A percentile compares a stretch with the other conserved stretches of the same genome.
These are phyloP conservation scores for Hyperoodon ampullatus DNA, from an alignment of 2,113 vertebrate genomes.

Conservation along the genomic window DNA sequence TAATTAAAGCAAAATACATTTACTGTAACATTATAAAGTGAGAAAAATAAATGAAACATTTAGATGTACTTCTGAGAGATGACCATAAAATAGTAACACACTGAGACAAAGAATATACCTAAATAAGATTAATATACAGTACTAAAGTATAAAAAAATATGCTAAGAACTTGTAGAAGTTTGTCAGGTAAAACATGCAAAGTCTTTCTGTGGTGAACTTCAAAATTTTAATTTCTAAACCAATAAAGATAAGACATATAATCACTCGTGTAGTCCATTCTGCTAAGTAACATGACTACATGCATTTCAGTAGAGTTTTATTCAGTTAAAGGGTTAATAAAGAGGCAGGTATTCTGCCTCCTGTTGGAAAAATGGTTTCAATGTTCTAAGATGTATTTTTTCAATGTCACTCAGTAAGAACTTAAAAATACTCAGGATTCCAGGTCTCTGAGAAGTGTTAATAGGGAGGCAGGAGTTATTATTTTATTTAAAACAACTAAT, in stretches of 20 bases:
- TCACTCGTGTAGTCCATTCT: not conserved
- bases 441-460: not conserved
- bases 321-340: not conserved
- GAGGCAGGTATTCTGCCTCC: not conserved
- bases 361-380: not conserved
- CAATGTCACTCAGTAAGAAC: not conserved
- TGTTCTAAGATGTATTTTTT: not conserved
- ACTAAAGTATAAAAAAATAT: not conserved
- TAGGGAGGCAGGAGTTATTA: not conserved
- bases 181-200: not conserved
- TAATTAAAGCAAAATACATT: not conserved
- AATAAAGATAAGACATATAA: not conserved
- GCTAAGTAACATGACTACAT: not conserved
- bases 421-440: not conserved
- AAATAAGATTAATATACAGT: not conserved
- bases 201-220: not conserved
- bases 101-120: not conserved
- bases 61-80: not conserved
- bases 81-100: not conserved
- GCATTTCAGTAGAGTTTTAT: not conserved
- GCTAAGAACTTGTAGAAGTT: not conserved
- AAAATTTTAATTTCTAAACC: not conserved
- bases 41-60: not conserved
- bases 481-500: conserved; percentile 12
- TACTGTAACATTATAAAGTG: not conserved